Percentiles rank a stretch among this genome's conserved stretches.
phyloP scores from a whole-genome alignment of 1,140 invertebrate species.

The Lordiphosa collinella region DNA sequence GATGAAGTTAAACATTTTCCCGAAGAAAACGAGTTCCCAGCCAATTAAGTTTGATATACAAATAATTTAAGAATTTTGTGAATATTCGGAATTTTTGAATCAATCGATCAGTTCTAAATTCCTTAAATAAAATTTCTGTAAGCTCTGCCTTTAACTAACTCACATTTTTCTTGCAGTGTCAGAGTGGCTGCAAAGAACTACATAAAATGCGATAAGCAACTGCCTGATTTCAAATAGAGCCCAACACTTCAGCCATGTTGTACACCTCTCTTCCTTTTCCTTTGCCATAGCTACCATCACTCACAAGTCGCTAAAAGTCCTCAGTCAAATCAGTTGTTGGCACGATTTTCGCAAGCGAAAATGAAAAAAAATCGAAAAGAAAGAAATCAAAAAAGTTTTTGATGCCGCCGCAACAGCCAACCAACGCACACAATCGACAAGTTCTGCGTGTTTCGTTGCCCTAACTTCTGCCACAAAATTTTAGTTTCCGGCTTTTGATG shows the following conservation, averaged over 20 bases:
- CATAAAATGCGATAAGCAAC: constrained; percentile 28
- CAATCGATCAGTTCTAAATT: too few relatives aligned
- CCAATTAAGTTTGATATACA: too few relatives aligned
- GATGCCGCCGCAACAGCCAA: constrained; percentile 34
- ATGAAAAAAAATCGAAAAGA: constrained; percentile 22
- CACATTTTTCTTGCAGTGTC: constrained; percentile 26
- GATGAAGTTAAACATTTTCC: too few relatives aligned
- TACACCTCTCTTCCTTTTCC: not conserved
- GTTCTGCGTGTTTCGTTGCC: constrained; percentile 57
- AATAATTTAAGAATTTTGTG: too few relatives aligned
- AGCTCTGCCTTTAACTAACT: too few relatives aligned
- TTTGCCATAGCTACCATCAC: constrained; percentile 6
- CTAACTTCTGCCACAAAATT: constrained; percentile 70
- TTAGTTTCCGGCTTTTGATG: constrained; percentile 75
- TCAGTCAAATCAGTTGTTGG: constrained; percentile 73
- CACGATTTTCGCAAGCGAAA: constrained; percentile 58
- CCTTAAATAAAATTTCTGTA: too few relatives aligned
- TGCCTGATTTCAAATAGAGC: constrained; percentile 10
- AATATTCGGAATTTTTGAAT: too few relatives aligned
- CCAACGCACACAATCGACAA: constrained; percentile 61
- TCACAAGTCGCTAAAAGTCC: constrained; percentile 42
- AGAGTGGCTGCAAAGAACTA: constrained; percentile 38
- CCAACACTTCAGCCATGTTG: not conserved
- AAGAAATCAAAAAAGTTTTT: constrained; percentile 57
- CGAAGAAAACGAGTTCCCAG: too few relatives aligned